phyloP scores from a whole-genome alignment of 2,797 vertebrate genomes.

The Siniperca undulata region DNA sequence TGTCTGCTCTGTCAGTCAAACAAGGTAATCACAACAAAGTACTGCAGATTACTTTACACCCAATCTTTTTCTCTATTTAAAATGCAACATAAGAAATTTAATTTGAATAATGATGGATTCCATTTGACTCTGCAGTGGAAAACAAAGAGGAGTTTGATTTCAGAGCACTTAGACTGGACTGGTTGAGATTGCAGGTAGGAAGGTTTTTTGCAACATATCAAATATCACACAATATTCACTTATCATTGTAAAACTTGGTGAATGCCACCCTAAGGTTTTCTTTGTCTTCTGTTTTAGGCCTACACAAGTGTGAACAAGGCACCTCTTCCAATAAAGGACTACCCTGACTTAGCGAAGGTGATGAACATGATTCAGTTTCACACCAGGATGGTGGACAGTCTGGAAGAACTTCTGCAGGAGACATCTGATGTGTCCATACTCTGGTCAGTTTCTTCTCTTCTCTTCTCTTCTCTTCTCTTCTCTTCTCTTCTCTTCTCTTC shows the following conservation, averaged over 20 bases:
- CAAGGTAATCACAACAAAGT: conserved; percentile 83
- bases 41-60: not conserved
- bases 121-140: conserved; percentile 82
- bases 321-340: conserved; percentile 86
- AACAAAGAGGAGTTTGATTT: conserved; percentile 90
- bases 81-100: not conserved
- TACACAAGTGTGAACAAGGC: conserved; percentile 93
- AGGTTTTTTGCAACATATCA: not conserved
- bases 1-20: conserved; percentile 90
- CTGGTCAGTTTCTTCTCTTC: conserved; percentile 81
- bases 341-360: conserved; percentile 88
- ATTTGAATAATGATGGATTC: not conserved
- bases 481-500: not conserved
- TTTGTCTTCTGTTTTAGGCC: conserved; percentile 78
- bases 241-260: not conserved
- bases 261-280: not conserved
- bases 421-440: conserved; percentile 90
- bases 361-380: conserved; percentile 95
- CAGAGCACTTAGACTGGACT: conserved; percentile 90
- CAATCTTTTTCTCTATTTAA: not conserved
- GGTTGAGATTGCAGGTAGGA: conserved; percentile 93
- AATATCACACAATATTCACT: not conserved
- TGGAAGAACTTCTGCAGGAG: conserved; percentile 88
- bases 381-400: conserved; percentile 89
- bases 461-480: conserved; percentile 2